Conservation (phyloP, 2,888 invertebrate species). For the Eupeodes latifasciatus region DNA sequence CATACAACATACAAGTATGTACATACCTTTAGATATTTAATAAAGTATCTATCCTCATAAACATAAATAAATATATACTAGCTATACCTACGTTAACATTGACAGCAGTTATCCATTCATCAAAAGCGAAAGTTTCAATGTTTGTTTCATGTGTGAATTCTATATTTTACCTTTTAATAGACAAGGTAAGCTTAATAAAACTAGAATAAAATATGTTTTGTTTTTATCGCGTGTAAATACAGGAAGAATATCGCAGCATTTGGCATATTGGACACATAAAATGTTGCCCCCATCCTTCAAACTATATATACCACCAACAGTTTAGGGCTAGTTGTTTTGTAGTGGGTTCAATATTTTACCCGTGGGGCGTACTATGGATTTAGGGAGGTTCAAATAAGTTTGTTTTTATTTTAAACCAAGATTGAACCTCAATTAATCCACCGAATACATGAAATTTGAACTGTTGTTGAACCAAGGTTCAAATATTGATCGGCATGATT, state of each 20-base stretch:
- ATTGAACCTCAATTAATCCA: too few relatives aligned
- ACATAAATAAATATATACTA: background rate
- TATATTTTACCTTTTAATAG: background rate
- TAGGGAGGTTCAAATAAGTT: too few relatives aligned
- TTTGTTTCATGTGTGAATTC: constrained; percentile 29
- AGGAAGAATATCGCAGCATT: constrained; percentile 10
- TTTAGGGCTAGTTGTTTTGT: too few relatives aligned
- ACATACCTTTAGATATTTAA: background rate
- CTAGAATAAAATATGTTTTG: constrained; percentile 1
- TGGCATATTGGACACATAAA: background rate
- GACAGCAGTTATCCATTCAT: constrained; percentile 1
- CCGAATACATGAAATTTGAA: too few relatives aligned
- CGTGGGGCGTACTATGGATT: too few relatives aligned
- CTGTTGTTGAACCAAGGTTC: too few relatives aligned
- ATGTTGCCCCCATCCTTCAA: background rate
- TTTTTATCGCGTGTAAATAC: constrained; percentile 22
- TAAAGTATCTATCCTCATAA: constrained; percentile 28
- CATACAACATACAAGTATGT: background rate
- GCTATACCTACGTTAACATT: background rate
- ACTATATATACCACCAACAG: background rate
- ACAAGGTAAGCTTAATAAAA: constrained; percentile 22
- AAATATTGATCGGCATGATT: too few relatives aligned
- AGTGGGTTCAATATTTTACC: too few relatives aligned
- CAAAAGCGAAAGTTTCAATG: constrained; percentile 53
- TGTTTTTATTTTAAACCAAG: too few relatives aligned